Evolutionary conservation across 2,888 invertebrate species (phyloP).

Genomic region (Altica lythri): DNA sequence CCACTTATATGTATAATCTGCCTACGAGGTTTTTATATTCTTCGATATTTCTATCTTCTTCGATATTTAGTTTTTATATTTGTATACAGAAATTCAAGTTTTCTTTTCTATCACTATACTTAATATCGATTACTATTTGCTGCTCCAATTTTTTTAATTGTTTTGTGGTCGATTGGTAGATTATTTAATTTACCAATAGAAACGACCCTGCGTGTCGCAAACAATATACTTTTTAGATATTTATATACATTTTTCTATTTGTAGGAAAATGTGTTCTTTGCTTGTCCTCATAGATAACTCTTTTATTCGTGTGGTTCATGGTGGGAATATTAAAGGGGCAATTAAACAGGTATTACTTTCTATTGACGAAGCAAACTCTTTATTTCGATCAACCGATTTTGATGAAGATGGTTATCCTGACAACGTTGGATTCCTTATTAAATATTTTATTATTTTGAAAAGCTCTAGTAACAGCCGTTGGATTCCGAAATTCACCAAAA

Average conservation of each 20-base stretch:
- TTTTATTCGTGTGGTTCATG: slow-evolving; percentile 58
- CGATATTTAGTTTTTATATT: too few species aligned
- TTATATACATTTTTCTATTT: too few species aligned
- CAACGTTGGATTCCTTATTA: slow-evolving; percentile 62
- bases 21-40: too few species aligned
- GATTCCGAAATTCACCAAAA: slow-evolving; percentile 49
- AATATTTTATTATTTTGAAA: slow-evolving; percentile 59
- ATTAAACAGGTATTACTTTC: slow-evolving; percentile 59
- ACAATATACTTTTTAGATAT: slow-evolving; percentile 10
- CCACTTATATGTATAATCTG: too few species aligned
- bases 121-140: too few species aligned
- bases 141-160: too few species aligned
- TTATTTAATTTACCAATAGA: too few species aligned
- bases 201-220: background rate
- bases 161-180: too few species aligned
- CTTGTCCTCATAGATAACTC: slow-evolving; percentile 60
- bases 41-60: too few species aligned
- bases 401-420: slow-evolving; percentile 61
- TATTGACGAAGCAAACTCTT: slow-evolving; percentile 61
- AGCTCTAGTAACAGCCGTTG: slow-evolving; percentile 57
- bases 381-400: slow-evolving; percentile 63
- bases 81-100: too few species aligned
- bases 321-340: slow-evolving; percentile 57
- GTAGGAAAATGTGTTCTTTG: slow-evolving; percentile 56
- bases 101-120: too few species aligned